phyloP scores from a whole-genome alignment of 2,113 vertebrate species.

The Bothrops jararaca region DNA sequence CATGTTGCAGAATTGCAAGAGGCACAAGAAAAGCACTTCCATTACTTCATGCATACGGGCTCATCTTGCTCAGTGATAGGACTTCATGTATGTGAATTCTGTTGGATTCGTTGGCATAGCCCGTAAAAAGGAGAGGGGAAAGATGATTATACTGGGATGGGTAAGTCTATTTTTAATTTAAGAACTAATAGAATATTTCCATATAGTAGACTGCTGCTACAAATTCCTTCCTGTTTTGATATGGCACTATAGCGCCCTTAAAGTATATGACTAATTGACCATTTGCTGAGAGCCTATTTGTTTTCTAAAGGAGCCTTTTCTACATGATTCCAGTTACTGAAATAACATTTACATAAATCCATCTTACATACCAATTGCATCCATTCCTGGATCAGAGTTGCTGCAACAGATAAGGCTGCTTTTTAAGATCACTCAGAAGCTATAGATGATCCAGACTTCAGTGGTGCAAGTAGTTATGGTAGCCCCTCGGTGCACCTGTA shows the following conservation, averaged over 20 bases:
- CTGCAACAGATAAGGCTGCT: too few species aligned
- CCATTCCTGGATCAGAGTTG: background rate
- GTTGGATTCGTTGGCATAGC: background rate
- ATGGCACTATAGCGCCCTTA: background rate
- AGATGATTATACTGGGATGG: background rate
- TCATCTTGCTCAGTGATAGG: background rate
- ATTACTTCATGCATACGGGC: background rate
- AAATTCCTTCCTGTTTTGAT: background rate
- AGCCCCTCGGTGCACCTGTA: too few species aligned
- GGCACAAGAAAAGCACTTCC: background rate
- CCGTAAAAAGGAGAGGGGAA: background rate
- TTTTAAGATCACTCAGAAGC: too few species aligned
- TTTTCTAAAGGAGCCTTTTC: background rate
- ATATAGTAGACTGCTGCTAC: background rate
- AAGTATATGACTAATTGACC: background rate
- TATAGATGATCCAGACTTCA: too few species aligned
- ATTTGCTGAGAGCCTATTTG: background rate
- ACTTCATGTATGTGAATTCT: background rate
- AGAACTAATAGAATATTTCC: background rate
- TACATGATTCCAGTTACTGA: background rate
- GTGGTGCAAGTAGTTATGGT: too few species aligned
- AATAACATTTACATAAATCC: background rate
- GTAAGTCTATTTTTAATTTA: background rate
- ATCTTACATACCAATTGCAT: background rate
- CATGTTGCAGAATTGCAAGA: background rate